Evolutionary conservation across 2,888 invertebrate species (phyloP).

Genomic region (Beris chalybata): DNA sequence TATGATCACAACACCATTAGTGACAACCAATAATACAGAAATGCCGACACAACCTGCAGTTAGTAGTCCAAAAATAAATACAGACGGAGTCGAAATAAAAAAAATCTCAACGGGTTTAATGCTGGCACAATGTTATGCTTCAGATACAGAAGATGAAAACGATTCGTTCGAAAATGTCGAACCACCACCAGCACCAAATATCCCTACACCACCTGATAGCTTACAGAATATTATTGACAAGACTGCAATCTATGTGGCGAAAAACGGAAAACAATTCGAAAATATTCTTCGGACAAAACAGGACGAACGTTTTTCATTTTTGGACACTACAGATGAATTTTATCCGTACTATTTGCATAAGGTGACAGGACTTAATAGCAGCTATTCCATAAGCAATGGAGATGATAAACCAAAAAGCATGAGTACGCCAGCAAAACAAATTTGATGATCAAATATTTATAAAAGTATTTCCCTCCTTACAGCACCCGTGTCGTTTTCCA

Average conservation of each 20-base stretch:
- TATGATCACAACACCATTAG: not conserved
- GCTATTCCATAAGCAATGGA: conserved; percentile 29
- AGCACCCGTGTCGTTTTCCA: conserved; percentile 83
- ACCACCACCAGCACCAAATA: conserved; percentile 45
- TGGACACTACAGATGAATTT: conserved; percentile 75
- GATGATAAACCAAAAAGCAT: conserved; percentile 43
- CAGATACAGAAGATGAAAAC: conserved; percentile 55
- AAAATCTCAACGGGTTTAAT: conserved; percentile 55
- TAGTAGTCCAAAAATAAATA: not conserved
- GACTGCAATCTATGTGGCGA: conserved; percentile 94
- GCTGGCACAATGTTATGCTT: conserved; percentile 63
- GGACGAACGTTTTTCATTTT: conserved; percentile 85
- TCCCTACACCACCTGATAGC: conserved; percentile 75
- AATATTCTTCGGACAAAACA: conserved; percentile 79
- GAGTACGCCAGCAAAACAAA: conserved; percentile 43
- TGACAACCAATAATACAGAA: not conserved
- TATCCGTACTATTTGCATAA: conserved; percentile 79
- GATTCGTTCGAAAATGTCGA: conserved; percentile 45
- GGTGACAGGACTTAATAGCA: conserved; percentile 53
- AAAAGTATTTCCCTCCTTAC: conserved; percentile 41
- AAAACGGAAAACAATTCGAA: conserved; percentile 94
- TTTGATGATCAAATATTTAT: not conserved
- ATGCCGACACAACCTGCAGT: not conserved
- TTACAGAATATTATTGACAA: conserved; percentile 89
- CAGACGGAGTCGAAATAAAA: conserved; percentile 47